Conservation (phyloP, 2,797 vertebrate species). For the Mallotus villosus region DNA sequence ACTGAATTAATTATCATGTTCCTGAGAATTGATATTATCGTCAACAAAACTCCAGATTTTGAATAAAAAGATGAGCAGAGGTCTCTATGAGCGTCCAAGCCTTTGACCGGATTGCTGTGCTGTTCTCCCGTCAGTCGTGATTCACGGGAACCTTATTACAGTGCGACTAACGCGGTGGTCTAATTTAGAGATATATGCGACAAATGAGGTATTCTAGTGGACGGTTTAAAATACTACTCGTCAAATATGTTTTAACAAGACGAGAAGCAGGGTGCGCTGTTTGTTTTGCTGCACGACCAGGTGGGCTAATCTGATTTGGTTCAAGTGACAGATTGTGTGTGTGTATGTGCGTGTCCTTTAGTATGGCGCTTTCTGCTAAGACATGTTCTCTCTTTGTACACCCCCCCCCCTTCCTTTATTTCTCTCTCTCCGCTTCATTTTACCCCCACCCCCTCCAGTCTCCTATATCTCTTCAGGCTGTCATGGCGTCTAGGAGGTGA, state of each 20-base stretch:
- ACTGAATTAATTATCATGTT: neutral
- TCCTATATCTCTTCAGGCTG: conserved; percentile 27
- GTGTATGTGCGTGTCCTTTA: neutral
- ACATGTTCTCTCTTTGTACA: neutral
- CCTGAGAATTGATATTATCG: neutral
- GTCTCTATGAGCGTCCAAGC: neutral
- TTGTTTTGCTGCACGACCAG: neutral
- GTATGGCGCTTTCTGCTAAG: neutral
- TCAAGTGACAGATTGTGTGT: neutral
- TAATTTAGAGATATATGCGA: neutral
- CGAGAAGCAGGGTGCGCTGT: neutral
- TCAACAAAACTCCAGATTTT: neutral
- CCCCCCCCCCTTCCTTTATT: neutral
- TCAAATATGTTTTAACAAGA: too few relatives aligned
- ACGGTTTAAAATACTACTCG: too few relatives aligned
- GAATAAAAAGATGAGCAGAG: neutral
- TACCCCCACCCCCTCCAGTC: neutral
- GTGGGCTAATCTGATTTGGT: conserved; percentile 49
- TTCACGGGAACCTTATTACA: neutral
- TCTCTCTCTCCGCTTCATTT: neutral
- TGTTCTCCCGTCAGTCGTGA: neutral
- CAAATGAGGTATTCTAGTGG: neutral
- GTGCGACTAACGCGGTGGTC: too few relatives aligned
- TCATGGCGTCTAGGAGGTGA: conserved; percentile 58
- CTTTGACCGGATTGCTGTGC: neutral